phyloP scores from a whole-genome alignment of 2,888 invertebrate genomes.

The Bimastos eiseni region DNA sequence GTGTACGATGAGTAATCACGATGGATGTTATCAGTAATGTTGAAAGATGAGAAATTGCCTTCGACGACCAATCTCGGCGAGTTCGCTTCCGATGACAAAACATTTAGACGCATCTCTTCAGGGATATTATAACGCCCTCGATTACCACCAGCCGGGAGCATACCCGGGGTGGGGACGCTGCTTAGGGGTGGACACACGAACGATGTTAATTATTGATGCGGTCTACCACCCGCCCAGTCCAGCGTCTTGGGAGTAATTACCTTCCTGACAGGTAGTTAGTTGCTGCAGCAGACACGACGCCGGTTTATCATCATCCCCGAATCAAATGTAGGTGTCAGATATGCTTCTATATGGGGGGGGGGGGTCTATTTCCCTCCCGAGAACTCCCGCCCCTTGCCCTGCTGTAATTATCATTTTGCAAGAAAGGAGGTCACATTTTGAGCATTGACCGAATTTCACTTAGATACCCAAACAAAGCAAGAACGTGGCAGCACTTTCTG shows the following conservation, averaged over 20 bases:
- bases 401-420: too few species aligned
- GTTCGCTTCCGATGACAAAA: background rate
- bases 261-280: background rate
- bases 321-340: background rate
- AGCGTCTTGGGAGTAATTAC: background rate
- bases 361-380: background rate
- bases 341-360: background rate
- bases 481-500: too few species aligned
- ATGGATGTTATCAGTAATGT: background rate
- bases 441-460: too few species aligned
- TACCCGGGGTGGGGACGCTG: background rate
- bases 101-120: background rate
- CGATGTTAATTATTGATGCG: background rate
- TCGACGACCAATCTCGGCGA: background rate
- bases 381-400: background rate
- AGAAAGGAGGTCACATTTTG: too few species aligned
- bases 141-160: background rate
- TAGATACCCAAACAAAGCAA: too few species aligned
- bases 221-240: background rate
- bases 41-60: conserved; percentile 13
- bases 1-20: background rate
- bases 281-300: background rate
- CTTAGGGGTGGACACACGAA: background rate
- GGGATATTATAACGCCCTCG: background rate
- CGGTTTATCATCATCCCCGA: background rate